phyloP scores from a whole-genome alignment of 2,888 invertebrate species.

The Lithophane semibrunnea region DNA sequence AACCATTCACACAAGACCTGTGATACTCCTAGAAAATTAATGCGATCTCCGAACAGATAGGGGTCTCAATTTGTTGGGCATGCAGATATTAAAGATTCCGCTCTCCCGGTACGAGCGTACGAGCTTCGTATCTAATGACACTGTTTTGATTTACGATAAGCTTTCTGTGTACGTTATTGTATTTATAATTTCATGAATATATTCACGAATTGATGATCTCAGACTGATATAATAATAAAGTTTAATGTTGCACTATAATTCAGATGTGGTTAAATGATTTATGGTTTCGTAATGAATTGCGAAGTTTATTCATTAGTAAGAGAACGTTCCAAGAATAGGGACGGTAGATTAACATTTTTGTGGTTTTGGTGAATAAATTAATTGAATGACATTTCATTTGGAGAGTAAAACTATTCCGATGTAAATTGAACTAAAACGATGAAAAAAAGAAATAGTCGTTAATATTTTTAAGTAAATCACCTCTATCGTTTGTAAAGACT shows the following conservation, averaged over 20 bases:
- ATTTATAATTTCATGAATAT: conserved; percentile 56
- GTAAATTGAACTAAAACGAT: background rate
- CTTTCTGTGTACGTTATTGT: conserved; percentile 69
- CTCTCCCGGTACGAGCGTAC: conserved; percentile 73
- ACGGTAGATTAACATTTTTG: background rate
- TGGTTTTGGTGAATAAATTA: conserved; percentile 27
- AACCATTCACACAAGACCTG: conserved; percentile 77
- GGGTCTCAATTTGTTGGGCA: conserved; percentile 76
- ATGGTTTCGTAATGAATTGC: conserved; percentile 30
- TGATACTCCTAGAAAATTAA: conserved; percentile 71
- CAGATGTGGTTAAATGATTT: conserved; percentile 46
- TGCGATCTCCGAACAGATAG: conserved; percentile 70
- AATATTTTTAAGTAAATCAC: background rate
- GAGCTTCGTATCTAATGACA: conserved; percentile 74
- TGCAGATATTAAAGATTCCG: conserved; percentile 75
- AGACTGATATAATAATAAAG: conserved; percentile 29
- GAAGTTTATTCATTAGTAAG: conserved; percentile 26
- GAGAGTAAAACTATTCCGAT: background rate
- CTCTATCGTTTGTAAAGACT: background rate
- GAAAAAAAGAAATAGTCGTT: background rate
- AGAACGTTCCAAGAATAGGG: conserved; percentile 14
- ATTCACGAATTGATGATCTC: conserved; percentile 35
- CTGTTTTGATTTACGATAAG: conserved; percentile 79
- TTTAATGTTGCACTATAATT: conserved; percentile 48
- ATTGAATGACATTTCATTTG: conserved; percentile 14